Evolutionary conservation across 2,113 vertebrate genomes (phyloP).

Genomic region (Hippocampus guttulatus): DNA sequence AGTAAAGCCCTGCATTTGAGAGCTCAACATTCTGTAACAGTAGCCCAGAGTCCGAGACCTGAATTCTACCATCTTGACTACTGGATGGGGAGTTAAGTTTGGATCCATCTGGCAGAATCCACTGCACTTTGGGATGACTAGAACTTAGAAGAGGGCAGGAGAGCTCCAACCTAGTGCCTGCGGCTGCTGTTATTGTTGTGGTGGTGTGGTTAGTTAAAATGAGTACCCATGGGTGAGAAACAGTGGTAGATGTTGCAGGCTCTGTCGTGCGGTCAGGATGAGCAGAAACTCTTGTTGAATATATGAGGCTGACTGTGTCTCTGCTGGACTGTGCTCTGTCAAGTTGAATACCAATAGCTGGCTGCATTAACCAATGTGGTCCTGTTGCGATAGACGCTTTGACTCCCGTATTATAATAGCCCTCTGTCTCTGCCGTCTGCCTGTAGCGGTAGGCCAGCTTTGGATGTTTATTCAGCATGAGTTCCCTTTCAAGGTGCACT

Average conservation of each 20-base stretch:
- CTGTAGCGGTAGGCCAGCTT: constrained; percentile 74
- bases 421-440: constrained; percentile 76
- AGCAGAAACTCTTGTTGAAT: constrained; percentile 69
- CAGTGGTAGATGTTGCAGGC: constrained; percentile 13
- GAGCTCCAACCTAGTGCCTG: constrained; percentile 72
- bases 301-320: constrained; percentile 75
- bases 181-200: constrained; percentile 58
- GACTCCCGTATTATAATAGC: constrained; percentile 87
- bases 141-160: constrained; percentile 79
- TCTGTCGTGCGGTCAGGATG: constrained; percentile 40
- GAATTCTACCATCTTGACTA: constrained; percentile 64
- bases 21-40: constrained; percentile 61
- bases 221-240: constrained; percentile 79
- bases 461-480: constrained; percentile 72
- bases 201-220: constrained; percentile 66
- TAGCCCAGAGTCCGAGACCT: constrained; percentile 70
- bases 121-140: constrained; percentile 70
- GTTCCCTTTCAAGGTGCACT: constrained; percentile 77
- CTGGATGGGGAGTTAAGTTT: constrained; percentile 65
- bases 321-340: constrained; percentile 79
- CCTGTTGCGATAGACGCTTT: constrained; percentile 72
- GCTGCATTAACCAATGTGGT: constrained; percentile 84
- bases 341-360: constrained; percentile 78
- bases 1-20: constrained; percentile 81
- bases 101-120: constrained; percentile 84